Conservation (phyloP, 2,113 vertebrate genomes). For the Abramis brama region DNA sequence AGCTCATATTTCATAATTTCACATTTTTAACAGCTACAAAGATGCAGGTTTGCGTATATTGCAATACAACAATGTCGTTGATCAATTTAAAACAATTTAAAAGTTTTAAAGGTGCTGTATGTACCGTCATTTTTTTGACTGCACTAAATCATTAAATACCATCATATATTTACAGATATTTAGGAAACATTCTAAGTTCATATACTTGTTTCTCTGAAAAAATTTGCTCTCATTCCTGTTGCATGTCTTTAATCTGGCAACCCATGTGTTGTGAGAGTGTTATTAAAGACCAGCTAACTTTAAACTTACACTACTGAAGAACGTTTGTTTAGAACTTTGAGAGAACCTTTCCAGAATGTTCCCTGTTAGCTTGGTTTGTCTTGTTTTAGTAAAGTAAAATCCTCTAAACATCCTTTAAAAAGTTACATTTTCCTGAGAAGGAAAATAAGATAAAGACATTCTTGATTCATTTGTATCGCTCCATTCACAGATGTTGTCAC, state of each 20-base stretch:
- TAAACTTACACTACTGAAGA: not conserved
- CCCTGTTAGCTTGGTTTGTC: not conserved
- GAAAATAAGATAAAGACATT: not conserved
- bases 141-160: no score
- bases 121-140: no score
- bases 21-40: not conserved
- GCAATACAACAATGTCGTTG: not conserved
- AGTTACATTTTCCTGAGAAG: not conserved
- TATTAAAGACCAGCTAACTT: not conserved
- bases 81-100: not conserved
- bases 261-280: not conserved
- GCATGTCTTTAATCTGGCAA: no score
- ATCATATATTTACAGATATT: not conserved
- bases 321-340: not conserved
- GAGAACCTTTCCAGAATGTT: not conserved
- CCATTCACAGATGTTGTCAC: not conserved
- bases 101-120: no score
- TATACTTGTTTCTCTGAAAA: no score
- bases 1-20: not conserved
- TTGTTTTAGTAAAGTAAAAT: not conserved
- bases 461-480: not conserved
- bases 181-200: no score
- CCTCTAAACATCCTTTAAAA: not conserved
- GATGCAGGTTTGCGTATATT: not conserved
- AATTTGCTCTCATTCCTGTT: no score